Evolutionary conservation across 2,797 vertebrate species (phyloP), one percentile per base, ranked within the genome.

Genomic region (Synanceia verrucosa): DNA sequence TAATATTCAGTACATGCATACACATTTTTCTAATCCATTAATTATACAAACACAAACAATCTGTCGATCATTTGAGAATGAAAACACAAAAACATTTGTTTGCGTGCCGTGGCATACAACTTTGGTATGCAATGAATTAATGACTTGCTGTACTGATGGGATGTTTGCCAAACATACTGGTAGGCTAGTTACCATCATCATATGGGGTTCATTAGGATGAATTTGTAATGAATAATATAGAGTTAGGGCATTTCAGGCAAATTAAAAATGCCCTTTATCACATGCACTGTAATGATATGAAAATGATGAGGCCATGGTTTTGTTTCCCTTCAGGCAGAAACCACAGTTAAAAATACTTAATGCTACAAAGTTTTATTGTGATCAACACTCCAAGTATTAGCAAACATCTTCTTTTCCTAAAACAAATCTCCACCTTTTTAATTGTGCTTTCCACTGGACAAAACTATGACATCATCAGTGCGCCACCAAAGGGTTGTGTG

Each of bases 41-140:
- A 65, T 47, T 44, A n/a, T 5, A 58, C 51, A 76, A 65, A 65
- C 24, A 81, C 62, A 68, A 24, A 65, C 33, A 69, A 61, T 74
- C 62, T 47, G 53, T 63, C 18, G 26, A 70, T 63, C 65, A 70
- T 70, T 78, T 50, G 46, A 50, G 69, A 84, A 91, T 91, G 88
- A 85, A 77, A 84, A 88, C 70, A 90, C 79, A 75, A 78, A 83
- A 67, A 85, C 72, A 70, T 78, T 72, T 71, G 82, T 84, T 87
- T 88, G 93, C 91, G 93, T 94, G 93, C 94, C 93, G 92, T 90
- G 94, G 93, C 94, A 91, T 93, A 92, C 93, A 94, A 91, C 86
- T 80, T 78, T 88, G 92, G 93, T 94, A 94, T 93, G 92, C 93
- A 91, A 91, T 93, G 92, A 87, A 82, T 90, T 70, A 70, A 89